These are phyloP conservation scores for Labeo catla DNA, from an alignment of 2,113 vertebrate genomes.

Conservation along the genomic window DNA sequence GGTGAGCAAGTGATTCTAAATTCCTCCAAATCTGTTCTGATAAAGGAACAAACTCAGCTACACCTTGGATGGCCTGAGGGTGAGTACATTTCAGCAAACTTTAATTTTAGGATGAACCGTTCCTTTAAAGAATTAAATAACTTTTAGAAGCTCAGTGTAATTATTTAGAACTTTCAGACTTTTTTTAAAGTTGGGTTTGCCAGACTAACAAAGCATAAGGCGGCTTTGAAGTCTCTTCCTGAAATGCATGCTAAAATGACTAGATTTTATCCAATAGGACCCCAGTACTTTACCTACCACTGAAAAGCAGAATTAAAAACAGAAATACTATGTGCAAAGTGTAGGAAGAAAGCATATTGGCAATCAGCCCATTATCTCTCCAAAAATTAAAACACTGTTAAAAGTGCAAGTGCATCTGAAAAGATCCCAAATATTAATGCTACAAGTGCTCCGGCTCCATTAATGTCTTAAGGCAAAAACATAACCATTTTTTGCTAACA, in stretches of 20 bases:
- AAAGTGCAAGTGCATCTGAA: slow-evolving; percentile 77
- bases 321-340: not conserved
- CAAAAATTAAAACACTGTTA: slow-evolving; percentile 56
- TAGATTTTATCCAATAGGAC: not conserved
- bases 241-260: not conserved
- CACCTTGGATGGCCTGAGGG: too few relatives aligned
- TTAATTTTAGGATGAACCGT: not conserved
- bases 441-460: slow-evolving; percentile 60
- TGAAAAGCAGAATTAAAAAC: not conserved
- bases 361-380: slow-evolving; percentile 32
- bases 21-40: too few relatives aligned
- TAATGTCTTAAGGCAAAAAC: slow-evolving; percentile 31
- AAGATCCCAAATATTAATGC: slow-evolving; percentile 49
- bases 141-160: not conserved
- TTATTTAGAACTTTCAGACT: not conserved
- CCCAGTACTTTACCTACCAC: not conserved
- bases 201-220: not conserved
- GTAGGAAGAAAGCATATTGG: slow-evolving; percentile 18
- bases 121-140: not conserved
- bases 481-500: not conserved
- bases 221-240: not conserved
- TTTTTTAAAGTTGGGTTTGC: not conserved
- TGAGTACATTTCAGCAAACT: too few relatives aligned
- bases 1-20: not conserved
- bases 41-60: too few relatives aligned